Evolutionary conservation across 2,888 invertebrate species (phyloP).

Genomic region (Conops quadrifasciatus): DNA sequence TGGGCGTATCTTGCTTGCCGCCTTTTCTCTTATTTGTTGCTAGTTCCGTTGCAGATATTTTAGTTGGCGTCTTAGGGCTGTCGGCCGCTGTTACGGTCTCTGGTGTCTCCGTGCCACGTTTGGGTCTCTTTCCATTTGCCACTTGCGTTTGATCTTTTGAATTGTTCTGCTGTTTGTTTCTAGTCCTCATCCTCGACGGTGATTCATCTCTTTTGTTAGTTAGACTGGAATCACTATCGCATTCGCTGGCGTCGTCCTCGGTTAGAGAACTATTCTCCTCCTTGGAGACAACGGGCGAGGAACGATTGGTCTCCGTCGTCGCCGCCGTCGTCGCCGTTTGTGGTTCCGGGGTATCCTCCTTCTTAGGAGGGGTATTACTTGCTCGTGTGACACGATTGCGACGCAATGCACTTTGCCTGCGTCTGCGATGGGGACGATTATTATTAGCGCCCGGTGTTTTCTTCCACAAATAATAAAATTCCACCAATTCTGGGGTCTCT

Average conservation of each 20-base stretch:
- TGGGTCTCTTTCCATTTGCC: conserved; percentile 68
- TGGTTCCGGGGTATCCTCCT: conserved; percentile 76
- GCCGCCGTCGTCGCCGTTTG: conserved; percentile 64
- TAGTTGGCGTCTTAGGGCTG: conserved; percentile 66
- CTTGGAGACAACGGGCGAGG: conserved; percentile 74
- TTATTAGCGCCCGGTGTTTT: conserved; percentile 98
- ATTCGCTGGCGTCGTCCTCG: conserved; percentile 92
- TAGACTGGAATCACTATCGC: conserved; percentile 93
- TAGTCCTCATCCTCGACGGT: conserved; percentile 88
- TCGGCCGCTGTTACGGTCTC: conserved; percentile 63
- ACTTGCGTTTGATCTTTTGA: conserved; percentile 52
- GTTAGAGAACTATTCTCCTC: conserved; percentile 83
- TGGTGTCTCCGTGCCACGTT: conserved; percentile 72
- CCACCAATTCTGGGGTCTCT: conserved; percentile 96
- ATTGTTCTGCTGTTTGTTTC: conserved; percentile 80
- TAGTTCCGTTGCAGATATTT: conserved; percentile 42
- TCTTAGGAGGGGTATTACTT: conserved; percentile 80
- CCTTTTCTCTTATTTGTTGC: conserved; percentile 61
- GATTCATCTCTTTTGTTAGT: conserved; percentile 78
- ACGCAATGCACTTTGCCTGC: conserved; percentile 85
- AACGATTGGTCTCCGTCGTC: conserved; percentile 67
- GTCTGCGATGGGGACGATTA: conserved; percentile 91
- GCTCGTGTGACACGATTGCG: conserved; percentile 84
- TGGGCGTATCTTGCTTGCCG: conserved; percentile 68
- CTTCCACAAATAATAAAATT: conserved; percentile 99